Evolutionary conservation across 2,113 vertebrate genomes (phyloP).

Genomic region (Rhombomys opimus): DNA sequence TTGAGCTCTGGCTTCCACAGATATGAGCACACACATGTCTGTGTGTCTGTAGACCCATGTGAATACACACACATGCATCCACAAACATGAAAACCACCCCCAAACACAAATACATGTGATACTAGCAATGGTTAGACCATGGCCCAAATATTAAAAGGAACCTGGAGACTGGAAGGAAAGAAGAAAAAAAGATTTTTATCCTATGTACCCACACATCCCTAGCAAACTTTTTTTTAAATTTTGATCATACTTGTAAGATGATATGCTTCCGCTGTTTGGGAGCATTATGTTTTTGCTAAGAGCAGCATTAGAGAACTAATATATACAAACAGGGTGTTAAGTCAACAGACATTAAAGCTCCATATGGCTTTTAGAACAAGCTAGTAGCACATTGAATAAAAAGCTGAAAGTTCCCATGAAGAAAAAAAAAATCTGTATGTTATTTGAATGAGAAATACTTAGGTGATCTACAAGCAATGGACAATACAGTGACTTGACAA

Average conservation of each 20-base stretch:
- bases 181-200: neutral
- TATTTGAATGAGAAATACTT: neutral
- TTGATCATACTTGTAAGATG: neutral
- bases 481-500: neutral
- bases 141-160: neutral
- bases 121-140: neutral
- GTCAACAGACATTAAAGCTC: conserved; percentile 1
- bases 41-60: neutral
- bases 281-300: neutral
- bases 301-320: neutral
- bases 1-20: neutral
- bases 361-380: neutral
- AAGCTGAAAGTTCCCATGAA: neutral
- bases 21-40: neutral
- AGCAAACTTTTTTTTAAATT: neutral
- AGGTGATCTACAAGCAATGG: neutral
- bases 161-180: neutral
- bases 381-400: neutral
- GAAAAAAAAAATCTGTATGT: neutral
- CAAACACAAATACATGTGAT: neutral
- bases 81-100: neutral
- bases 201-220: fast-evolving
- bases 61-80: neutral
- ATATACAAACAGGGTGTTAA: neutral
- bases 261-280: neutral